These are phyloP conservation scores for Hylomyscus alleni DNA, from an alignment of 2,797 vertebrate species.

Conservation along the genomic window DNA sequence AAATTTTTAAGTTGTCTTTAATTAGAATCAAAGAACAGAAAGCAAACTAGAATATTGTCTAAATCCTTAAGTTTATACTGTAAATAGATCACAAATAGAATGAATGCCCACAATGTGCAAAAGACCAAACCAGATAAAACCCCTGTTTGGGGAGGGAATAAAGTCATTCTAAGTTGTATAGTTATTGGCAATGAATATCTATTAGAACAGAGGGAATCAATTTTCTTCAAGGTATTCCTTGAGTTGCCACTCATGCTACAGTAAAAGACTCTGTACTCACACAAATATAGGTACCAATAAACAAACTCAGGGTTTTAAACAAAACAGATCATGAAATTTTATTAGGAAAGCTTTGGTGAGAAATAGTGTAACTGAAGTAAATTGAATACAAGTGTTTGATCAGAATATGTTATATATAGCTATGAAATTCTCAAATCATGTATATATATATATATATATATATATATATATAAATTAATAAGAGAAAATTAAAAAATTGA, in stretches of 20 bases:
- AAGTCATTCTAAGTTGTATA: neutral
- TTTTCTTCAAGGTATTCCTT: neutral
- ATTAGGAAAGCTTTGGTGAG: neutral
- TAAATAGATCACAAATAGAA: neutral
- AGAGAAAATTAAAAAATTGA: neutral
- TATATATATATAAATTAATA: neutral
- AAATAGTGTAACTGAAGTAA: too few species aligned
- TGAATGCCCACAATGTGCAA: neutral
- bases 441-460: too few species aligned
- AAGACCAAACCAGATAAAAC: neutral
- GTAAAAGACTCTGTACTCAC: neutral
- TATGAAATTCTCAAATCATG: neutral
- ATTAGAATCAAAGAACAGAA: neutral
- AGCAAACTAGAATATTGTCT: neutral
- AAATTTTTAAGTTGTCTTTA: neutral
- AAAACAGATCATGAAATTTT: neutral
- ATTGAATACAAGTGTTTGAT: neutral
- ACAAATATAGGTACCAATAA: neutral
- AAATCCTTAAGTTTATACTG: neutral
- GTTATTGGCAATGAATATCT: neutral
- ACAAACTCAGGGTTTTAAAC: neutral
- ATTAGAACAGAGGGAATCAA: neutral
- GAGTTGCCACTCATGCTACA: too few species aligned
- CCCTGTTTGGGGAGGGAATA: fast-evolving
- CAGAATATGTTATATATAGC: neutral